phyloP scores from a whole-genome alignment of 2,797 vertebrate genomes.

The Tapirus indicus region DNA sequence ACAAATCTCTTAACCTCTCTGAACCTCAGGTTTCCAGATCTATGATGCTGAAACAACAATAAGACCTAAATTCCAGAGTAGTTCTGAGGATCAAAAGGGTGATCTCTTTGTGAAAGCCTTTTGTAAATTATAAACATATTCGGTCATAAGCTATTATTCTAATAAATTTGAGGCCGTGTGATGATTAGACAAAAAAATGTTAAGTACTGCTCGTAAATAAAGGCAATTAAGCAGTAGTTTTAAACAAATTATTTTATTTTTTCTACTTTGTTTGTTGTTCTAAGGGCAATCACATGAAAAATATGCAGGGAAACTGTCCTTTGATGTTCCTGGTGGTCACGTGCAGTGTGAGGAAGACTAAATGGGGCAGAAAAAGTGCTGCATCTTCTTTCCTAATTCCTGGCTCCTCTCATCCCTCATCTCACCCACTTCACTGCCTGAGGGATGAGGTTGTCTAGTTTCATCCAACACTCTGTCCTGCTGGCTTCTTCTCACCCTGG shows the following conservation, averaged over 20 bases:
- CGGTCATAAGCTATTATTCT: not conserved
- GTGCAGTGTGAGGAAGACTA: not conserved
- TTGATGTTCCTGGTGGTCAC: not conserved
- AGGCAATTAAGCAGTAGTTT: not conserved
- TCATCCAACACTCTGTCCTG: not conserved
- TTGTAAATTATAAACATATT: not conserved
- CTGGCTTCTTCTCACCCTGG: not conserved
- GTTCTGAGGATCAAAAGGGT: not conserved
- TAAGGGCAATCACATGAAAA: not conserved
- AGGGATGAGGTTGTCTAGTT: not conserved
- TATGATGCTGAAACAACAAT: not conserved
- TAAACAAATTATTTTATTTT: constrained; percentile 11
- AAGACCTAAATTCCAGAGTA: not conserved
- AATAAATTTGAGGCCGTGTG: not conserved
- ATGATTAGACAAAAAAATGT: constrained; percentile 32
- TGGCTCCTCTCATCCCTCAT: not conserved
- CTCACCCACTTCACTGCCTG: not conserved
- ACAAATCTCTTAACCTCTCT: not conserved
- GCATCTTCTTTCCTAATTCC: not conserved
- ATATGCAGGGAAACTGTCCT: not conserved
- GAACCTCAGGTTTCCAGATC: not conserved
- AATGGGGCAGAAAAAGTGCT: not conserved
- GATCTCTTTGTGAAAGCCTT: not conserved
- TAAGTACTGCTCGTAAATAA: constrained; percentile 19
- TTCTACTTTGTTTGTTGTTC: constrained; percentile 30